These are phyloP conservation scores for Brachionus plicatilis DNA, from an alignment of 1,140 invertebrate species.

Conservation along the genomic window DNA sequence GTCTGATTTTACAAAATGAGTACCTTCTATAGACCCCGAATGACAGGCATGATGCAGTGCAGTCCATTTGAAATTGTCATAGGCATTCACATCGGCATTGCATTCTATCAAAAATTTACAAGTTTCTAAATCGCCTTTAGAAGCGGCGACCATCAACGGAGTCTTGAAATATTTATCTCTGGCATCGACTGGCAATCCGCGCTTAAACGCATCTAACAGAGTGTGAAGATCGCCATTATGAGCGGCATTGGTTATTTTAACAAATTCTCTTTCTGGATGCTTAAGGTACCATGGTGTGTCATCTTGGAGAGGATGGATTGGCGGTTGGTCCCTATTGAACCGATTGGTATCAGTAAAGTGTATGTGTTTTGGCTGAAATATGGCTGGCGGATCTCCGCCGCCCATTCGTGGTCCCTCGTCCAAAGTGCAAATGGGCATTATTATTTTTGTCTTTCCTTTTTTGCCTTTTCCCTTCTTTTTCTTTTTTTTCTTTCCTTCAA, in stretches of 20 bases:
- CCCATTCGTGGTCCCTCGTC: slow-evolving; percentile 48
- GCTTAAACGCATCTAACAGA: slow-evolving; percentile 48
- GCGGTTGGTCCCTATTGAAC: slow-evolving; percentile 53
- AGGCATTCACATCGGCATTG: slow-evolving; percentile 52
- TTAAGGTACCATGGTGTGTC: slow-evolving; percentile 56
- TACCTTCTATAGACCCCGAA: slow-evolving; percentile 44
- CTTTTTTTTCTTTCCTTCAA: slow-evolving; percentile 55
- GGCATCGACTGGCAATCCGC: slow-evolving; percentile 51
- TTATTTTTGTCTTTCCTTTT: slow-evolving; percentile 53
- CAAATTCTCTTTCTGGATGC: slow-evolving; percentile 50
- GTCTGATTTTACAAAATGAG: background rate
- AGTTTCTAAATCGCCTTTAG: slow-evolving; percentile 49
- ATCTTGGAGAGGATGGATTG: slow-evolving; percentile 52
- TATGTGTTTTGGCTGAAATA: slow-evolving; percentile 50
- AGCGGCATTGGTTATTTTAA: slow-evolving; percentile 53
- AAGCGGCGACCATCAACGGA: slow-evolving; percentile 54
- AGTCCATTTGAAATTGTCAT: slow-evolving; percentile 57
- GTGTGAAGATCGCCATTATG: slow-evolving; percentile 45
- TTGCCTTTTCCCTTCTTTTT: slow-evolving; percentile 49
- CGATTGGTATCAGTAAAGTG: slow-evolving; percentile 53
- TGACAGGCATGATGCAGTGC: slow-evolving; percentile 57
- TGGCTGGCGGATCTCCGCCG: slow-evolving; percentile 51
- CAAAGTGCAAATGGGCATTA: slow-evolving; percentile 53
- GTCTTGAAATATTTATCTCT: slow-evolving; percentile 56
- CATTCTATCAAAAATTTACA: slow-evolving; percentile 52